phyloP scores from a whole-genome alignment of 2,797 vertebrate species.

The Falco concolor region DNA sequence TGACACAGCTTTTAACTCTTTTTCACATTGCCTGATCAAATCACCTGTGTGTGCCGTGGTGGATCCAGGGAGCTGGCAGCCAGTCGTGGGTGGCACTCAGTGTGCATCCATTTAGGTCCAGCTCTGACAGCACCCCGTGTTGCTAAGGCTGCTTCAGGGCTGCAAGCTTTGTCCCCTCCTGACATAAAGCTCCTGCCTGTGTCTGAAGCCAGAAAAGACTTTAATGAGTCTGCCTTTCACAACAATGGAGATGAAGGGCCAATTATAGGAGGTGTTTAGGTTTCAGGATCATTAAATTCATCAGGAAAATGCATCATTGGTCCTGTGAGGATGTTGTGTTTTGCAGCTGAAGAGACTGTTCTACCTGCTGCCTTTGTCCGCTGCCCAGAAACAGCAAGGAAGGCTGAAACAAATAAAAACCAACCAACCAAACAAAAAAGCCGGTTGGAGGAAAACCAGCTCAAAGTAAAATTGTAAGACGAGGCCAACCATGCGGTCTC shows the following conservation, averaged over 20 bases:
- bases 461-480: background rate
- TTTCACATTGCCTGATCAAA: background rate
- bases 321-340: background rate
- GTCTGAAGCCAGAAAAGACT: background rate
- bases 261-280: background rate
- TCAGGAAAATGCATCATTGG: background rate
- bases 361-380: background rate
- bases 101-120: background rate
- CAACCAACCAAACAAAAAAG: background rate
- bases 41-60: accelerated
- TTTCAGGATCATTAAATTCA: conserved; percentile 30
- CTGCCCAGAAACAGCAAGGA: background rate
- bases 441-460: background rate
- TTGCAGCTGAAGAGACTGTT: background rate
- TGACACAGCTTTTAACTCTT: background rate
- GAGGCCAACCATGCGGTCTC: background rate
- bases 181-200: background rate
- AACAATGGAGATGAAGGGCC: background rate
- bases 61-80: background rate
- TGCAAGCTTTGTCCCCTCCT: background rate
- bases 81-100: accelerated
- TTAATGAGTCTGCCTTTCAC: conserved; percentile 8
- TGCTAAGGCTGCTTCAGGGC: background rate
- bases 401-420: background rate
- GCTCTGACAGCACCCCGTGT: accelerated